Evolutionary conservation across 1,140 invertebrate species (phyloP), one percentile per base, ranked within the genome.

Genomic region (Aphelenchoides besseyi): DNA sequence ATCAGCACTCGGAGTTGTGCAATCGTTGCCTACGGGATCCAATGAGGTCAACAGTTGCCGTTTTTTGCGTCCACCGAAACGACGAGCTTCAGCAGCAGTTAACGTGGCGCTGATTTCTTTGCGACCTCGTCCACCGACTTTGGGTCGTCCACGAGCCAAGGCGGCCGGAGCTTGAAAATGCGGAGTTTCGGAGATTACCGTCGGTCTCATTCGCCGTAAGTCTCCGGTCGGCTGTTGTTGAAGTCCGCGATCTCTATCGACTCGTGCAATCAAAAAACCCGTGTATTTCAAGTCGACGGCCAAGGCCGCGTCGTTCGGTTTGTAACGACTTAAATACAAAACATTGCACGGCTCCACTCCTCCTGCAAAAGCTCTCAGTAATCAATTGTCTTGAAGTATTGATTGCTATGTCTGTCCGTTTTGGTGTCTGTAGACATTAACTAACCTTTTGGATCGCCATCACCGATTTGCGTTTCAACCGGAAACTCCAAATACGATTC

Each of bases 181-280:
- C 18, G 55, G 18, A 28, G 55, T 23, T 23, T 48, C 41, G 12
- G 41, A 16, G 41, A 48, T 48, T 23, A 48, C 41, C 41, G 41
- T 12, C 41, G n/a, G n/a, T 23, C 23, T 12, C 41, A 48, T 16
- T 48, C 41, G 41, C 41, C 41, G 41, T 48, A 16, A 12, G 41
- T 48, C 55, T 23, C 5, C 5, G 5, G 5, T 5, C 18, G 55
- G 5, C 18, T 59, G 55, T 8, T 59, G 55, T 33, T 66, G 63
- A 1, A 66, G 63, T 23, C 63, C 36, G 3, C 26, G 32, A 63
- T 83, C 82, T 52, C 74, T 54, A 73, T 83, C 83, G 3, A 83
- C 83, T 64, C 83, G 36, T 16, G 77, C 82, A 61, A 83, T 85
- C 2, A 83, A 59, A 63, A 82, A 83, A 28, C 82, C 82, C 2